Evolutionary conservation across 2,113 vertebrate genomes (phyloP), one percentile per base, ranked within the genome.

Genomic region (Zosterops borbonicus): DNA sequence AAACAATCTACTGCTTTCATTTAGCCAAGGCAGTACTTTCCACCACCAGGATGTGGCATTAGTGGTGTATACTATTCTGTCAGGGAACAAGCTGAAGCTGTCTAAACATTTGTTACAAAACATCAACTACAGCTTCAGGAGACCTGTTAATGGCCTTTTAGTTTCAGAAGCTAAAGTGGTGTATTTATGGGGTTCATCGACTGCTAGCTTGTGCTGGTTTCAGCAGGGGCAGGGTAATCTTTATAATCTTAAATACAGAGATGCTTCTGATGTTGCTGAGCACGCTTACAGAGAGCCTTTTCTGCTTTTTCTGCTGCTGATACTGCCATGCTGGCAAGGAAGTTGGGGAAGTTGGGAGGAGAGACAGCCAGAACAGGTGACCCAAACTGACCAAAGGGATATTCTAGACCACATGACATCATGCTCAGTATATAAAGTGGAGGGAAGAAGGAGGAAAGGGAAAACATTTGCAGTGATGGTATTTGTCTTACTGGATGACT

Each of bases 331-430:
- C 37, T 86, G 71, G 11, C 5, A 20, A 31, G 25, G 37, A 21
- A 1, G 3, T 0, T 76, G 17, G 9, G 35, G 22, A 52, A 3
- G 7, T 0, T 27, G 63, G 25, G 31, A 76, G 31, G 25, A 33
- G 37, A 60, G 25, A 50, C 37, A 68, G 22, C 25, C 2, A 0
- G 21, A 3, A 50, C 24, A 59, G 31, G 71, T 24, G 42, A 49
- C 15, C n/a, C n/a, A 9, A 20, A 20, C 20, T 17, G 35, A 50
- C 62, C 52, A 27, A 76, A 76, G 31, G 25, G 17, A 8, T 44
- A 9, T 50, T 77, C 44, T 33, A 76, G 7, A 59, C 35, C 25
- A 8, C 3, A 2, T 4, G 13, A 15, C 9, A 27, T 37, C 71
- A 59, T 5, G 1, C 9, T 77, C 31, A 50, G 4, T 22, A 11